Evolutionary conservation across 2,113 vertebrate genomes (phyloP), one percentile per base, ranked within the genome.

Genomic region (Scomber colias): DNA sequence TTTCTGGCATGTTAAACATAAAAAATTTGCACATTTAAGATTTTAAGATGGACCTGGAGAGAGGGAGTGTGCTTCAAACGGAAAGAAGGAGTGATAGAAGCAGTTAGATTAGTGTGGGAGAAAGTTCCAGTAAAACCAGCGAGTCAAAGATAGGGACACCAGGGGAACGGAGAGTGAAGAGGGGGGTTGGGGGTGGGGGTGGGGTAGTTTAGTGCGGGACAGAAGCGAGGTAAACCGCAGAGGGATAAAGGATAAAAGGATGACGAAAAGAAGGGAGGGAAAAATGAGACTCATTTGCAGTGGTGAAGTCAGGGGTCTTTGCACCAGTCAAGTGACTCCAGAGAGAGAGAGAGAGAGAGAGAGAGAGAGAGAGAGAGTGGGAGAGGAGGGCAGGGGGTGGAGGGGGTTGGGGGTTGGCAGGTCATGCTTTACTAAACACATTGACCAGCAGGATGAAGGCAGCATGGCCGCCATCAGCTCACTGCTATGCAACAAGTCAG

Each of bases 351-450:
- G 24, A 27, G 24, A 27, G 24, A 64, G 63, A 24, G 50, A 62
- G 24, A 27, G 24, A 27, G 24, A 27, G 24, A 27, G 24, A 27
- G 35, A 11, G 79, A 48, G 59, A 61, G 31, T 0, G 11, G 46
- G 61, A 6, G 71, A 57, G 44, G 75, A 27, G 50, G 31, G 7
- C 19, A 19, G 17, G 30, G 8, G 61, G 61, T 11, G 56, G 35
- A 9, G 54, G 27, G 5, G 13, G 6, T 19, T 14, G 50, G 48
- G 55, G 35, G 46, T 16, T 59, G 53, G 75, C 44, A 63, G 72
- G 89, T 92, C 92, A 94, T 82, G 92, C 89, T 92, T 93, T 91
- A 90, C 88, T 93, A 86, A 91, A 75, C 90, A 88, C 91, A 92
- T 82, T 92, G 90, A 94, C 82, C 63, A 67, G 73, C 57, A 76